Percentiles rank a stretch among this genome's conserved stretches.
These are phyloP conservation scores for Enteromius afrohamiltoni DNA, from an alignment of 2,797 vertebrate genomes.

Conservation along the genomic window DNA sequence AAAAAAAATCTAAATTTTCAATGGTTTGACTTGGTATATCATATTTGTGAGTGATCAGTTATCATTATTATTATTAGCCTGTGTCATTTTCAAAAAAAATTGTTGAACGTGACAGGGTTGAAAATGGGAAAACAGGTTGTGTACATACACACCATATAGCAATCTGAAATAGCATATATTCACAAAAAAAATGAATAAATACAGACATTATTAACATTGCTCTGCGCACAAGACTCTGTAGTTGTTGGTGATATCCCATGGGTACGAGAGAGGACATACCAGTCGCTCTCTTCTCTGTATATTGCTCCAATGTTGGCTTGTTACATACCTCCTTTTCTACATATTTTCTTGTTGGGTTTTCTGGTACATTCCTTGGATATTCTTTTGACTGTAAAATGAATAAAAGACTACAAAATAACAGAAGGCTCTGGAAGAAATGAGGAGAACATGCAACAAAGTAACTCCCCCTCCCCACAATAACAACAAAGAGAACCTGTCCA, in stretches of 20 bases:
- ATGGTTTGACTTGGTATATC: neutral
- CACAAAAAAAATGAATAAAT: conserved; percentile 23
- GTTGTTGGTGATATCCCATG: conserved; percentile 74
- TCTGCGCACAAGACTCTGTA: conserved; percentile 73
- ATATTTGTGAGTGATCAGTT: neutral
- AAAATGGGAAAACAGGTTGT: neutral
- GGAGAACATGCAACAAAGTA: conserved; percentile 92
- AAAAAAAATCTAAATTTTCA: neutral
- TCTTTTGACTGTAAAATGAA: conserved; percentile 99
- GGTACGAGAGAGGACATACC: conserved; percentile 74
- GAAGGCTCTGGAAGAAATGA: conserved; percentile 89
- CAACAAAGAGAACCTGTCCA: conserved; percentile 77
- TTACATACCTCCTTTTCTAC: conserved; percentile 99
- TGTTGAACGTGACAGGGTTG: neutral
- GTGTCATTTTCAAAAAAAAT: neutral
- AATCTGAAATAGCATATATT: conserved; percentile 33
- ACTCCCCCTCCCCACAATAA: conserved; percentile 76
- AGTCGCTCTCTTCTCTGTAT: conserved; percentile 75
- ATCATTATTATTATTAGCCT: neutral
- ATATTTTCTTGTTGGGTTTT: conserved; percentile 99
- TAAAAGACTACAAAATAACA: conserved; percentile 99
- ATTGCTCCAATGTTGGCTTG: conserved; percentile 78
- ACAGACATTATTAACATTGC: conserved; percentile 70
- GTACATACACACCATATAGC: neutral
- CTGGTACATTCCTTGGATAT: conserved; percentile 99